phyloP scores from a whole-genome alignment of 2,113 vertebrate species.

The Alligator sinensis region DNA sequence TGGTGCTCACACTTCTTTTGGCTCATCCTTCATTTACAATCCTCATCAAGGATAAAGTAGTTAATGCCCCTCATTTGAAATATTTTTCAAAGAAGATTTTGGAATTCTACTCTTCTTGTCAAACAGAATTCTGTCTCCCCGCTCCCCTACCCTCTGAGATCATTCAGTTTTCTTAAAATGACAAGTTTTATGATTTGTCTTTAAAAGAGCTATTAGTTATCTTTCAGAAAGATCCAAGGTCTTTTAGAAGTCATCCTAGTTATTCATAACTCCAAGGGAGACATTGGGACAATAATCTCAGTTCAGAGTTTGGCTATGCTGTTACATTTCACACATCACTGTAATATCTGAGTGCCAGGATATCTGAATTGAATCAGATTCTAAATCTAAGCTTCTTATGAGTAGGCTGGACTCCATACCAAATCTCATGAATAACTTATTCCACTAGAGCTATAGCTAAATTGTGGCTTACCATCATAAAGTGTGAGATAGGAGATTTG shows the following conservation, averaged over 20 bases:
- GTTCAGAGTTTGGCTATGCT: not conserved
- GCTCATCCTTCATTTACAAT: slow-evolving; percentile 32
- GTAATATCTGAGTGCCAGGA: not conserved
- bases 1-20: slow-evolving; percentile 12
- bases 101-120: not conserved
- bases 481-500: not conserved
- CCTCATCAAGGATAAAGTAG: slow-evolving; percentile 4
- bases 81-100: not conserved
- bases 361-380: not conserved
- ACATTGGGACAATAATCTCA: not conserved
- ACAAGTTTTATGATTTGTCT: slow-evolving; percentile 5
- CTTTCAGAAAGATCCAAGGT: not conserved
- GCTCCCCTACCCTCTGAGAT: not conserved
- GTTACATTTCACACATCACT: not conserved
- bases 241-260: not conserved
- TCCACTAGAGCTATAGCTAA: not conserved
- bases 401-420: not conserved
- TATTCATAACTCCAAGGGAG: not conserved
- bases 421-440: not conserved
- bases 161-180: not conserved
- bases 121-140: not conserved
- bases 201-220: not conserved
- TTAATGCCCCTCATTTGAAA: slow-evolving; percentile 28
- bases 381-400: not conserved
- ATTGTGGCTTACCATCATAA: not conserved